A percentile compares a stretch with the other conserved stretches of the same genome.
These are phyloP conservation scores for Ptychodera flava DNA, from an alignment of 35 echinoderm and acorn worm species.

Conservation along the genomic window DNA sequence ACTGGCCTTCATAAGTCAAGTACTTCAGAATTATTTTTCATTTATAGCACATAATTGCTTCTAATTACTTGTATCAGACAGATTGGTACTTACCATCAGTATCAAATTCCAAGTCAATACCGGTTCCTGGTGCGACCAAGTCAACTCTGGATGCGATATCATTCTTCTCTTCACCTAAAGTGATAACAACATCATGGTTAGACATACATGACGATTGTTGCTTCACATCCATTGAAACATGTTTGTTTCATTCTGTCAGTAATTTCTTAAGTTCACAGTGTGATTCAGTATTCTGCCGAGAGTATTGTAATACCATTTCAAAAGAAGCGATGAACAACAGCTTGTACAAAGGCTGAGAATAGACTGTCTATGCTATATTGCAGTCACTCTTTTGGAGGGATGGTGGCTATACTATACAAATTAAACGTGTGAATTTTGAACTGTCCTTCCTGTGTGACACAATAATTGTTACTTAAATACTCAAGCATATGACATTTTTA, in stretches of 20 bases:
- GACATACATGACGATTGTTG: neutral
- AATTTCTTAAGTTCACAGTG: neutral
- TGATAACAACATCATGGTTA: neutral
- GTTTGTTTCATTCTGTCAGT: neutral
- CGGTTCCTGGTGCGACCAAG: conserved; percentile 73
- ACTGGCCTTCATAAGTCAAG: no score
- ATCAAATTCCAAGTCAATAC: conserved; percentile 95
- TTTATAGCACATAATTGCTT: no score
- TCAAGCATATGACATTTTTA: neutral
- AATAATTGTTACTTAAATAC: neutral
- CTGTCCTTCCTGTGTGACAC: neutral
- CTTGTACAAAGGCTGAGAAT: no score
- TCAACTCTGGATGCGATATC: conserved; percentile 33
- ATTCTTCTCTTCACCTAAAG: conserved; percentile 36
- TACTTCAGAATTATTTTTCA: no score
- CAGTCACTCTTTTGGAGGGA: no score
- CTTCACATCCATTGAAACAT: neutral
- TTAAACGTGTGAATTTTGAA: neutral
- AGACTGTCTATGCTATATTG: no score
- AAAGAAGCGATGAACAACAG: no score
- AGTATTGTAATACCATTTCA: neutral
- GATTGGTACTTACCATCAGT: conserved; percentile 72
- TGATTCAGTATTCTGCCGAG: neutral
- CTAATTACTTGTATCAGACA: no score
- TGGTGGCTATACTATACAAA: neutral